Conservation (phyloP, 2,888 invertebrate genomes). For the Abrostola triplasia region DNA sequence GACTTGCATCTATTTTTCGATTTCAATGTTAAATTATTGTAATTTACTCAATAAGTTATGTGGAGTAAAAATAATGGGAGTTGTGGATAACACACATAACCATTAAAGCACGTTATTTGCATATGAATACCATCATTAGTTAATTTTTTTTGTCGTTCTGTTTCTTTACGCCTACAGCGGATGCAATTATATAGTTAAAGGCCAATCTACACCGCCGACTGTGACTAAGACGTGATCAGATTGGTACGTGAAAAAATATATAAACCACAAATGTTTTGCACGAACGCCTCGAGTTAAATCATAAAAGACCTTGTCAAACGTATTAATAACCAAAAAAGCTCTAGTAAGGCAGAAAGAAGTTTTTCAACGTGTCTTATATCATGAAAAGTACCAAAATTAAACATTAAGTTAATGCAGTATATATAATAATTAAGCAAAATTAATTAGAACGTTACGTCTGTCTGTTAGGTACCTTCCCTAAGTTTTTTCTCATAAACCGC, state of each 20-base stretch:
- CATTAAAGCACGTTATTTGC: background rate
- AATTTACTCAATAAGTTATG: too few relatives aligned
- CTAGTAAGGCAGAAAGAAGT: too few relatives aligned
- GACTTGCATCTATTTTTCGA: too few relatives aligned
- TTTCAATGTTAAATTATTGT: too few relatives aligned
- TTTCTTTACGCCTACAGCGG: conserved; percentile 12
- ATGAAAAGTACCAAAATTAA: too few relatives aligned
- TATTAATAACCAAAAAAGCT: background rate
- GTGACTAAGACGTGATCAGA: conserved; percentile 2
- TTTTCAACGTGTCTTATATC: too few relatives aligned
- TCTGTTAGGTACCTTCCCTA: too few relatives aligned
- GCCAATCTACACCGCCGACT: conserved; percentile 7
- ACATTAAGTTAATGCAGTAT: too few relatives aligned
- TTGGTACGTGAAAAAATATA: conserved; percentile 3
- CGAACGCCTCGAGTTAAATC: background rate
- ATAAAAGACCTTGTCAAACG: background rate
- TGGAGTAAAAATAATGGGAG: too few relatives aligned
- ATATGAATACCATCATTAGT: conserved; percentile 14
- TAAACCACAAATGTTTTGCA: conserved; percentile 2
- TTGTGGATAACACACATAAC: too few relatives aligned
- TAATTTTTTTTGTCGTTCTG: conserved; percentile 1
- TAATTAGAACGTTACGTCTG: too few relatives aligned
- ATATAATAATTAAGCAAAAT: too few relatives aligned
- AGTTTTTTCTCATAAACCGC: background rate
- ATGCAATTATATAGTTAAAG: conserved; percentile 33